Conservation (phyloP, 2,888 invertebrate genomes). For the Ceraclea dissimilis region DNA sequence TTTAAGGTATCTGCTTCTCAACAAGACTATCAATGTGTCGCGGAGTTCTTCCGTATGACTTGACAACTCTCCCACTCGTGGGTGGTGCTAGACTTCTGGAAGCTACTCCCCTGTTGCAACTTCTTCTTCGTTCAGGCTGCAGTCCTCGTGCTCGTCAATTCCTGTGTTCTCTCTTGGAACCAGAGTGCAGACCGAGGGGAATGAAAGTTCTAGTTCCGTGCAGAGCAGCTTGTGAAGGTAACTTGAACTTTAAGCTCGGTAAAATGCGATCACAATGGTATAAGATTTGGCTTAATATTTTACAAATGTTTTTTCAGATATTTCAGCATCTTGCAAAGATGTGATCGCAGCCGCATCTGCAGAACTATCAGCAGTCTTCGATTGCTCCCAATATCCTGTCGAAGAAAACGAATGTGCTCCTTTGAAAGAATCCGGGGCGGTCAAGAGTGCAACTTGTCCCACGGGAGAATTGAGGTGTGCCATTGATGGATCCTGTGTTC, state of each 20-base stretch:
- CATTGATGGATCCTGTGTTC: slow-evolving; percentile 52
- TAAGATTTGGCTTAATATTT: no score
- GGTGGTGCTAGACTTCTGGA: slow-evolving; percentile 37
- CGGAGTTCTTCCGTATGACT: slow-evolving; percentile 60
- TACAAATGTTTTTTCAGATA: slow-evolving; percentile 46
- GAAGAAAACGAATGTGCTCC: slow-evolving; percentile 46
- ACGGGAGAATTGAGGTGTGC: slow-evolving; percentile 49
- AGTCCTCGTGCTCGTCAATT: slow-evolving; percentile 55
- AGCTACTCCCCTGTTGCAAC: slow-evolving; percentile 49
- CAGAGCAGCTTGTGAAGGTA: slow-evolving; percentile 58
- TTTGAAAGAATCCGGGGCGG: slow-evolving; percentile 29
- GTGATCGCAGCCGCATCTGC: slow-evolving; percentile 48
- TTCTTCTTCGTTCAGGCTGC: slow-evolving; percentile 55
- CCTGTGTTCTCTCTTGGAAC: slow-evolving; percentile 56
- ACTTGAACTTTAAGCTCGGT: no score
- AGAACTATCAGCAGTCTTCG: slow-evolving; percentile 47
- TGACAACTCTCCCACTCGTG: slow-evolving; percentile 45
- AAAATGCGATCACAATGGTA: no score
- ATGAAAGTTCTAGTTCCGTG: slow-evolving; percentile 55
- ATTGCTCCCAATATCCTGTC: slow-evolving; percentile 54
- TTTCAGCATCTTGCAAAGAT: slow-evolving; percentile 54
- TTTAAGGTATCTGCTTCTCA: slow-evolving; percentile 46
- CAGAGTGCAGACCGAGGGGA: slow-evolving; percentile 56
- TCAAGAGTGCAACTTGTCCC: slow-evolving; percentile 36
- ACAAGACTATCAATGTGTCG: slow-evolving; percentile 48